Base-by-base conservation (phyloP, 2,888 invertebrate genomes). In the Drosophila trichaetosa region DNA sequence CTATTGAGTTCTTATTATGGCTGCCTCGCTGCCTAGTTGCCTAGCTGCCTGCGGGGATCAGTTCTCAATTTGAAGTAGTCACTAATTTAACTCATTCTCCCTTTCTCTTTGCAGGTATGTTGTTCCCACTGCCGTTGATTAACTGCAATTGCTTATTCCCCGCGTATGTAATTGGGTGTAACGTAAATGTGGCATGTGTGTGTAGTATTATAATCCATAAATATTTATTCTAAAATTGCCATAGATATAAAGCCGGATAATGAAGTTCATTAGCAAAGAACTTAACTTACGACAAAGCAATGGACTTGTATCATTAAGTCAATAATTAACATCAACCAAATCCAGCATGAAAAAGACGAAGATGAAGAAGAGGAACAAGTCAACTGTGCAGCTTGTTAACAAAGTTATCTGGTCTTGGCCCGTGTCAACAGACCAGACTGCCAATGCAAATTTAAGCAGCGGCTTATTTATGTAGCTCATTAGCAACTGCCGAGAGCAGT, bases 381-480 rank as follows among this genome's bases (percentile, higher is more conserved):
- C 64, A 72, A 71, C 53, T 59, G 63, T 63, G 60, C 56, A 62
- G 76, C 70, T 66, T 71, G 86, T 80, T 86, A 84, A 85, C 76
- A 82, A 79, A 84, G 82, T 62, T 82, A 80, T 75, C 77, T 69
- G 56, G 67, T 56, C 67, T 66, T 67, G 77, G 73, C 51, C 69
- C 77, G 77, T 78, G 78, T 75, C 78, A 78, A 78, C 78, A 62
- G 66, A 56, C 67, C 67, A 4, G 68, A 62, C 67, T 63, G 75
- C 60, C 72, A 78, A 87, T 87, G 87, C 88, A 87, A 87, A 87
- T 87, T 87, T 87, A 86, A 65, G 67, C 73, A 53, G 65, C 34
- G 71, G 76, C 81, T 77, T 86, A 83, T 87, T 87, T 87, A 88
- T 86, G 75, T 64, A 82, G 73, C 79, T 86, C 84, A 87, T 87